Evolutionary conservation across 2,888 invertebrate genomes (phyloP).

Genomic region (Hipparchia semele): DNA sequence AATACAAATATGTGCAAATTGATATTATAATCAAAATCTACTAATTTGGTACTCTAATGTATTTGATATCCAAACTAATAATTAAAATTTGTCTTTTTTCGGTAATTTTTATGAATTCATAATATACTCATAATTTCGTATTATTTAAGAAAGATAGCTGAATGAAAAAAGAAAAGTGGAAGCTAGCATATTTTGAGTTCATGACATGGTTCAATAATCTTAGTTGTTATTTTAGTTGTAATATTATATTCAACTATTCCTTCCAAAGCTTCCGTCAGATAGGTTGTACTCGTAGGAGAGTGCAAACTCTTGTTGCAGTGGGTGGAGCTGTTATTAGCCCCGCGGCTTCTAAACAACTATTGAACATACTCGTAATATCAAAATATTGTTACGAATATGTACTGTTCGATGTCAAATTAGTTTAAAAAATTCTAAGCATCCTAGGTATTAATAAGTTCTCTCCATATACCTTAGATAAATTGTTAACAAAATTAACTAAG

Average conservation of each 20-base stretch:
- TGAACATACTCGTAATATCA: background rate
- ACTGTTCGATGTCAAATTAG: no score
- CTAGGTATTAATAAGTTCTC: background rate
- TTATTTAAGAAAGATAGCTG: no score
- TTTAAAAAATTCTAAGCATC: background rate
- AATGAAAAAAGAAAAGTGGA: no score
- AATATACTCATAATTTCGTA: no score
- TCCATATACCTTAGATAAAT: background rate
- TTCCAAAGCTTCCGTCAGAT: background rate
- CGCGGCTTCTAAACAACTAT: slow-evolving; percentile 3
- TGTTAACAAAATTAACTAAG: no score
- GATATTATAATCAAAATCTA: no score
- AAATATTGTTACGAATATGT: background rate
- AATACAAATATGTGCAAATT: no score
- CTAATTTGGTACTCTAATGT: no score
- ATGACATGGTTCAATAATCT: background rate
- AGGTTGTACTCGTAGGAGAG: background rate
- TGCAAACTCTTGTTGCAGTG: background rate
- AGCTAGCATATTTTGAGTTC: no score
- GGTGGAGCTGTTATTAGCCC: background rate
- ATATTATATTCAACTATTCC: background rate
- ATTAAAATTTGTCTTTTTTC: no score
- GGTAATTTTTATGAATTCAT: no score
- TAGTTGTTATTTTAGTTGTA: background rate
- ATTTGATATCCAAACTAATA: no score